Evolutionary conservation across 2,888 invertebrate species (phyloP).

Genomic region (Limnephilus marmoratus): DNA sequence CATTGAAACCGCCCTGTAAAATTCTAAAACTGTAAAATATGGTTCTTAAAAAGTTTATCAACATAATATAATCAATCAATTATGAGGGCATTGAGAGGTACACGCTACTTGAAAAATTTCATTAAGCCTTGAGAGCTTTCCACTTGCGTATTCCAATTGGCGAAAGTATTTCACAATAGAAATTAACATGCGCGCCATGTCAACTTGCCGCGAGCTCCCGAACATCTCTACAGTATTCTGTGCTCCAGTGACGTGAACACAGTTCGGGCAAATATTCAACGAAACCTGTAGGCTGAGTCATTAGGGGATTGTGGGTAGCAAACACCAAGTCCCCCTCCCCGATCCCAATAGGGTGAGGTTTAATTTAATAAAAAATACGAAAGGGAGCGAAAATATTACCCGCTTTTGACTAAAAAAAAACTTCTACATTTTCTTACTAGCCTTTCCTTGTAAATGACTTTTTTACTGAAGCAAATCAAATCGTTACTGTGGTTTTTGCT

Average conservation of each 20-base stretch:
- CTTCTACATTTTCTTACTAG: neutral
- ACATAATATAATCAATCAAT: neutral
- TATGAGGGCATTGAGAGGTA: neutral
- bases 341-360: neutral
- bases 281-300: slow-evolving; percentile 49
- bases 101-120: neutral
- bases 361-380: neutral
- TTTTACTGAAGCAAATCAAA: neutral
- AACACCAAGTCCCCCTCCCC: neutral
- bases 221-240: slow-evolving; percentile 31
- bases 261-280: slow-evolving; percentile 47
- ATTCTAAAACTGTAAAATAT: too few relatives aligned
- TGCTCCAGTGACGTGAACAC: slow-evolving; percentile 34
- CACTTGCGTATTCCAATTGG: neutral
- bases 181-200: slow-evolving; percentile 55
- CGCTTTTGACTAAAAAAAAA: neutral
- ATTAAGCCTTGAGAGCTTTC: slow-evolving; percentile 10
- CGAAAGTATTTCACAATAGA: slow-evolving; percentile 26
- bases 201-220: slow-evolving; percentile 44
- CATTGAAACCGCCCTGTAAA: too few relatives aligned
- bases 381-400: neutral
- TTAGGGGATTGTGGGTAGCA: slow-evolving; percentile 33
- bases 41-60: neutral
- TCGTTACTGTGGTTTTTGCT: too few relatives aligned
- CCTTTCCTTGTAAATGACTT: neutral